Base-by-base conservation (phyloP, 2,888 invertebrate genomes). In the Netelia melanura region DNA sequence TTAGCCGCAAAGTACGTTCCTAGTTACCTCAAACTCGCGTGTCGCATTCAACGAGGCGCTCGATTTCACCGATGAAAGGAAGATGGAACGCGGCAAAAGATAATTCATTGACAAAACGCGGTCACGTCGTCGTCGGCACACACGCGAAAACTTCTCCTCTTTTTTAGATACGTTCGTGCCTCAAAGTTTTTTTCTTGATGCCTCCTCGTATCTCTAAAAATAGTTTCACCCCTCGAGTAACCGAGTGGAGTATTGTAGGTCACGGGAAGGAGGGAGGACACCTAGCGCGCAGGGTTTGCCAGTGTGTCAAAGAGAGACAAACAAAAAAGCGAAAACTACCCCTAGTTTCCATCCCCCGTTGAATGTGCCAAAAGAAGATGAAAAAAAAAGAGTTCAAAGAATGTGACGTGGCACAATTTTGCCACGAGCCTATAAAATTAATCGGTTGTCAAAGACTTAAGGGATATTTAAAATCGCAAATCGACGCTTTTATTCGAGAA, bases 241-340 rank as follows among this genome's bases (percentile, higher is more conserved):
- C 76, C 62, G 86, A 86, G 84, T 77, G 64, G 86, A 90, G 89
- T 90, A 86, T 92, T 92, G 89, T 92, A 90, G 92, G 92, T 92
- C 92, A 92, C 86, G 89, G 83, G 87, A 5, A 30, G 3, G 30
- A 5, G 30, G 30, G 30, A 30, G 5, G 30, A 30, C 30, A 30
- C 30, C 0, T 30, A 30, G 30, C 30, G 30, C 30, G 3, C 30
- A 30, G 30, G 30, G 30, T 86, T 82, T 17, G 85, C 83, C 11
- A 10, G 67, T 68, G 38, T 64, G 25, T 74, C 54, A 65, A 71
- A 44, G 62, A 75, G 67, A 61, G 68, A 17, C 17, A 17, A 17
- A 70, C 71, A n/a, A 76, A 80, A 84, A 84, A 84, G 80, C 6
- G n/a, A 84, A 84, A 67, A 52, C 43, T 1, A 30, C 5, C 77